Evolutionary conservation across 2,797 vertebrate species (phyloP).

Genomic region (Adelosebastes latens): DNA sequence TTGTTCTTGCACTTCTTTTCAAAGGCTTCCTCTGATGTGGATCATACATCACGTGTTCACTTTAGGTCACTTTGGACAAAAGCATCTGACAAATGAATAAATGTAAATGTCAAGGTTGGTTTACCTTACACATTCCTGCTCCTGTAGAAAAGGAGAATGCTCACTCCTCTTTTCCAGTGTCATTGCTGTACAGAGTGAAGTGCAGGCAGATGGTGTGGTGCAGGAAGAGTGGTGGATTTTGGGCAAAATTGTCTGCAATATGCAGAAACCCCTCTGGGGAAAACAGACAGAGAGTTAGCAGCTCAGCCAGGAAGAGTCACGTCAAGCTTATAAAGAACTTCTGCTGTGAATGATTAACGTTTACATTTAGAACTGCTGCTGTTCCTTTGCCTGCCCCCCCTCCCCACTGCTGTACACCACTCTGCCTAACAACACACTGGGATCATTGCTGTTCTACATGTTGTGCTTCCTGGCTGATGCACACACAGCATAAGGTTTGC

Average conservation of each 20-base stretch:
- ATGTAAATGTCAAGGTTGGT: not conserved
- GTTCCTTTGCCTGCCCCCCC: not conserved
- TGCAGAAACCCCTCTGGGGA: not conserved
- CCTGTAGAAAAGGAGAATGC: not conserved
- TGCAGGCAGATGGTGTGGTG: not conserved
- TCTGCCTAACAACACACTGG: not conserved
- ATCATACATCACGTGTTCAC: not conserved
- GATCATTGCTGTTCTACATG: constrained; percentile 7
- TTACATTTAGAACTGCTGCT: not conserved
- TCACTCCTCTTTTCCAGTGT: not conserved
- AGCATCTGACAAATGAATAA: not conserved
- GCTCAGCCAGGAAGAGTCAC: not conserved
- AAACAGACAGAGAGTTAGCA: not conserved
- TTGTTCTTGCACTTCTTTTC: too few species aligned
- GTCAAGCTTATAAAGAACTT: not conserved
- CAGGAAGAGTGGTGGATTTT: not conserved
- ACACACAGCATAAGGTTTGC: too few species aligned
- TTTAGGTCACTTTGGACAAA: not conserved
- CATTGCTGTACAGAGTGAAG: not conserved
- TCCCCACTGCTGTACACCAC: not conserved
- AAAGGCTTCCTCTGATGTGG: too few species aligned
- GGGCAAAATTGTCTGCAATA: not conserved
- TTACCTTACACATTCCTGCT: not conserved
- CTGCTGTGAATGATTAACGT: constrained; percentile 5
- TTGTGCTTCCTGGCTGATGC: not conserved